These are phyloP conservation scores for Crotalus viridis DNA, from an alignment of 2,113 vertebrate genomes.

Conservation along the genomic window DNA sequence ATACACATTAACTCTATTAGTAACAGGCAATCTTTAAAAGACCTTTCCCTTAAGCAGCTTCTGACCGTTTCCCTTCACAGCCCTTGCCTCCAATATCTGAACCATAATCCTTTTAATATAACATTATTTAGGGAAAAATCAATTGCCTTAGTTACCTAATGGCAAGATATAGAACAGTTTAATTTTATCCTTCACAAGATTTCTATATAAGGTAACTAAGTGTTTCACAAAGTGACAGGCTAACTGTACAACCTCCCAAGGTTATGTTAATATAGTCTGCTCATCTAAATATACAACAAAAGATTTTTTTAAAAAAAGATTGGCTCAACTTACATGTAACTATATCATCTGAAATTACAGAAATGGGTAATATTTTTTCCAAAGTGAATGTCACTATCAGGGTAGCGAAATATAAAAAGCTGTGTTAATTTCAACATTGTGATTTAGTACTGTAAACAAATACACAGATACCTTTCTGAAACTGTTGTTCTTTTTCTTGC, in stretches of 20 bases:
- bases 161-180: conserved; percentile 72
- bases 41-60: conserved; percentile 68
- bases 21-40: conserved; percentile 72
- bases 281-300: conserved; percentile 63
- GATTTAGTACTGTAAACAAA: conserved; percentile 1
- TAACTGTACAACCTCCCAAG: conserved; percentile 71
- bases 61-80: conserved; percentile 76
- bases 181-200: conserved; percentile 77
- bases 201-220: conserved; percentile 75
- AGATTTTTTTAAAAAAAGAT: conserved; percentile 45
- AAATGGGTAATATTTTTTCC: background rate
- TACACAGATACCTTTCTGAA: conserved; percentile 58
- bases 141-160: conserved; percentile 79
- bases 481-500: conserved; percentile 58
- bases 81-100: conserved; percentile 72
- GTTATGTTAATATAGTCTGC: conserved; percentile 68
- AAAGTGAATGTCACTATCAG: background rate
- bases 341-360: conserved; percentile 4
- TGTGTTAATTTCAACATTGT: background rate
- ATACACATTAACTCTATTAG: conserved; percentile 70
- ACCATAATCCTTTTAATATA: conserved; percentile 78
- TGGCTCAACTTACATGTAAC: conserved; percentile 31
- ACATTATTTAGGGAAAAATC: conserved; percentile 80
- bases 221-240: conserved; percentile 71
- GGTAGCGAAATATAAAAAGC: background rate